Conservation (phyloP, 1,140 invertebrate genomes). For the Drosophila ambigua region DNA sequence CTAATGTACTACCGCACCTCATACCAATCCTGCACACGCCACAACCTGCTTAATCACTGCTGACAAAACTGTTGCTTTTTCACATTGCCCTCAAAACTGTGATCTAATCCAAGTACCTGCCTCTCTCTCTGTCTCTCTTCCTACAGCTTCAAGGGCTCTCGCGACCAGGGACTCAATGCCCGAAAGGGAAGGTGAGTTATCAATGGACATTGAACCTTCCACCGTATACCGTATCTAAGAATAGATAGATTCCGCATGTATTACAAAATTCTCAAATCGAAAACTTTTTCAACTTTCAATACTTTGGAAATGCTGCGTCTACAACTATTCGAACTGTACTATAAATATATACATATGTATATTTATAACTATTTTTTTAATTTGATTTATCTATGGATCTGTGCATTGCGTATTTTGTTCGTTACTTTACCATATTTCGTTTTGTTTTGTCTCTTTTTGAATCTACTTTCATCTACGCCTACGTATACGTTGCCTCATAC, state of each 20-base stretch:
- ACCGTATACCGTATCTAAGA: conserved; percentile 21
- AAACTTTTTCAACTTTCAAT: conserved; percentile 42
- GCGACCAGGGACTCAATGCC: conserved; percentile 84
- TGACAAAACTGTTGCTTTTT: conserved; percentile 54
- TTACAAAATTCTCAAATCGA: conserved; percentile 54
- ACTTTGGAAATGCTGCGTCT: conserved; percentile 79
- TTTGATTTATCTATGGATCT: conserved; percentile 8
- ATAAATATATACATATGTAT: conserved; percentile 24
- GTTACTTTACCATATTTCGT: conserved; percentile 62
- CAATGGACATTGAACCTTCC: neutral
- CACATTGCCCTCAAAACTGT: neutral
- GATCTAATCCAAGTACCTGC: neutral
- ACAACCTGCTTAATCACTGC: conserved; percentile 50
- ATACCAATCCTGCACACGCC: conserved; percentile 16
- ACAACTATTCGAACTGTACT: conserved; percentile 52
- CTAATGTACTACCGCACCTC: conserved; percentile 38
- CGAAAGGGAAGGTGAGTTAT: conserved; percentile 80
- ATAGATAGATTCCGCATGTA: conserved; percentile 75
- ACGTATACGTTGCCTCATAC: conserved; percentile 74
- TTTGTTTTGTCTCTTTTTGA: conserved; percentile 64
- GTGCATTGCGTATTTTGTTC: conserved; percentile 59
- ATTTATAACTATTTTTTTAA: conserved; percentile 13
- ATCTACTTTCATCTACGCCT: conserved; percentile 74
- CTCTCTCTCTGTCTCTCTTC: conserved; percentile 4
- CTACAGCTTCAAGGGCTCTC: conserved; percentile 86